A percentile compares a stretch with the other conserved stretches of the same genome.
Evolutionary conservation across 2,888 invertebrate genomes (phyloP).

Genomic region (Pecten maximus): DNA sequence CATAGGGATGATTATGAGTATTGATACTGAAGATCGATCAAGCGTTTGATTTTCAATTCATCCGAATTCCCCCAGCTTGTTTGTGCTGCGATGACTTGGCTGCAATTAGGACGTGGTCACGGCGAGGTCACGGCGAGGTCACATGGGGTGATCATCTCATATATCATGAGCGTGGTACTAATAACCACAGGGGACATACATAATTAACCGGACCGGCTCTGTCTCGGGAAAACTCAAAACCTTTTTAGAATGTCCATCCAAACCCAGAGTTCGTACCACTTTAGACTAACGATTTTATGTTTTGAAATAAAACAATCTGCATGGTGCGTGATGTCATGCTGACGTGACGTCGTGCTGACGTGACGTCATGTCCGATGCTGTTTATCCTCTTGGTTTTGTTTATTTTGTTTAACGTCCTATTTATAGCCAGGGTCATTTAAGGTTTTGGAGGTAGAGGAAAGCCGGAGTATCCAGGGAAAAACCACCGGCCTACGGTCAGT

Average conservation of each 20-base stretch:
- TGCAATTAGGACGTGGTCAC: conserved; percentile 17
- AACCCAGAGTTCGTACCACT: background rate
- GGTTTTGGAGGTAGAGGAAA: too few relatives aligned
- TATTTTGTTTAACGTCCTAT: too few relatives aligned
- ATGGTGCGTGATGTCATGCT: background rate
- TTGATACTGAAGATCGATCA: conserved; percentile 42
- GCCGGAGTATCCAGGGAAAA: too few relatives aligned
- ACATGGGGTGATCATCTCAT: background rate
- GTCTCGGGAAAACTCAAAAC: background rate
- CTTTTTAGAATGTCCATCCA: background rate
- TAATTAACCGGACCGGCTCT: background rate
- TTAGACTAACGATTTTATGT: background rate
- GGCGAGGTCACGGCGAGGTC: conserved; percentile 14
- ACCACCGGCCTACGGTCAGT: too few relatives aligned
- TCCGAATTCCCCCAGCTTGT: conserved; percentile 44
- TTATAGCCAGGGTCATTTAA: too few relatives aligned
- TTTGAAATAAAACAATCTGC: background rate
- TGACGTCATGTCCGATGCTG: background rate
- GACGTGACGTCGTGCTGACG: background rate
- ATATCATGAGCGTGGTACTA: conserved; percentile 1
- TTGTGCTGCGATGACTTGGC: conserved; percentile 26
- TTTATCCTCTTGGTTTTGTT: too few relatives aligned
- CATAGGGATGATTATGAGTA: background rate
- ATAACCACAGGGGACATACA: background rate
- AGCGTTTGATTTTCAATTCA: conserved; percentile 47